Evolutionary conservation across 2,888 invertebrate species (phyloP).

Genomic region (Noctuana brunneofusca): DNA sequence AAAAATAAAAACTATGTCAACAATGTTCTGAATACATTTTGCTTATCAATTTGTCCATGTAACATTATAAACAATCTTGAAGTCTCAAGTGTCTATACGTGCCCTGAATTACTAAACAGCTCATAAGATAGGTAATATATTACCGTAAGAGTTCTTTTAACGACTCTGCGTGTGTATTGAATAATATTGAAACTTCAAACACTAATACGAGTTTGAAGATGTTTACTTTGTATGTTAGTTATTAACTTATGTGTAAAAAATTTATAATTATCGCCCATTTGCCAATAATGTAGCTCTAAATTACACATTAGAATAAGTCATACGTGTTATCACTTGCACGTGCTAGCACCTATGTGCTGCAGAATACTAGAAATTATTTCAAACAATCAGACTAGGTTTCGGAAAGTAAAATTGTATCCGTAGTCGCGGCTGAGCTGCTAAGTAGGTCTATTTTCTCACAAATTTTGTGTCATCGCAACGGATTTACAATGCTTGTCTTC

Average conservation of each 20-base stretch:
- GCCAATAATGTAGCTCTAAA: neutral
- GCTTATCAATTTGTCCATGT: constrained; percentile 17
- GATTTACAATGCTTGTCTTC: neutral
- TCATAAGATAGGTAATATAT: neutral
- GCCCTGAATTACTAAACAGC: constrained; percentile 24
- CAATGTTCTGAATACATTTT: constrained; percentile 4
- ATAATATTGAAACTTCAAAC: neutral
- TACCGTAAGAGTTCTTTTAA: neutral
- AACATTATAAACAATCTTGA: constrained; percentile 15
- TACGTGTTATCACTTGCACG: too few species aligned
- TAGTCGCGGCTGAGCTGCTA: constrained; percentile 11
- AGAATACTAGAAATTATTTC: neutral
- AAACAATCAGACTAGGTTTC: neutral
- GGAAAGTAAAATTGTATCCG: constrained; percentile 12
- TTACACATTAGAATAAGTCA: neutral
- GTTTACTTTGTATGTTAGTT: neutral
- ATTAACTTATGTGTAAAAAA: too few species aligned
- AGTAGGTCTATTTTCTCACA: constrained; percentile 7
- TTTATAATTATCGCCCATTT: neutral
- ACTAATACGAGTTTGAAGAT: too few species aligned
- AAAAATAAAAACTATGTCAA: neutral
- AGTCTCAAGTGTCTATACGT: constrained; percentile 26
- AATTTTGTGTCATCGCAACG: constrained; percentile 12
- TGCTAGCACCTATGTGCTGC: too few species aligned
- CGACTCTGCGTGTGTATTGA: neutral